Evolutionary conservation across 2,797 vertebrate genomes (phyloP), one percentile per base, ranked within the genome.

Genomic region (Enteromius trimaculatus): DNA sequence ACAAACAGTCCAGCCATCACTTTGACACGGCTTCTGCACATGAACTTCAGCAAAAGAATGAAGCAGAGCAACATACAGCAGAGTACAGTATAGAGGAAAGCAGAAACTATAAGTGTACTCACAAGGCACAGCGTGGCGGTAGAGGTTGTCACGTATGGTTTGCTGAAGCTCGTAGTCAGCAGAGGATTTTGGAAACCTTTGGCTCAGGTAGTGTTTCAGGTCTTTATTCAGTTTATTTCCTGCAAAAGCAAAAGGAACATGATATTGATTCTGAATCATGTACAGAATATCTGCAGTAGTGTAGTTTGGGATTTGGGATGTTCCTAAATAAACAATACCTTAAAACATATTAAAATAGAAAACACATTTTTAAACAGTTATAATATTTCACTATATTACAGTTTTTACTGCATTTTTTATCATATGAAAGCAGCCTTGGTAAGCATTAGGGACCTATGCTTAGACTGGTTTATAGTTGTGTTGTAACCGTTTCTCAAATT

Each of bases 111-210:
- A 21, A 42, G n/a, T 47, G 44, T 90, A 98, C 97, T 98, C 92
- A 99, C 98, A 99, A 97, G 98, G 98, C 97, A 99, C 97, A 82
- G 98, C 97, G 84, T 99, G 97, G 91, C 96, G 98, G 87, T 99
- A 99, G 55, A 99, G 97, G 95, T 99, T 99, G 87, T 98, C 96
- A 86, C 98, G 90, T 87, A 99, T 99, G 88, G 95, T 98, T 93
- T 99, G 98, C 92, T 99, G 98, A 85, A 99, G 93, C 34, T 98
- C 97, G 64, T 99, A 96, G 87, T 99, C 98, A 0, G 97, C 93
- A 0, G 98, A 99, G 0, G 97, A 97, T 88, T 99, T 99, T 93
- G 97, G 97, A 92, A 99, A 99, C 87, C 98, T 95, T 91, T 96
- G 97, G 94, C 95, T 99, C 88, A 99, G 96, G 90, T 98, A 99